phyloP scores from a whole-genome alignment of 2,888 invertebrate species.

The Amphipyra tragopoginis region DNA sequence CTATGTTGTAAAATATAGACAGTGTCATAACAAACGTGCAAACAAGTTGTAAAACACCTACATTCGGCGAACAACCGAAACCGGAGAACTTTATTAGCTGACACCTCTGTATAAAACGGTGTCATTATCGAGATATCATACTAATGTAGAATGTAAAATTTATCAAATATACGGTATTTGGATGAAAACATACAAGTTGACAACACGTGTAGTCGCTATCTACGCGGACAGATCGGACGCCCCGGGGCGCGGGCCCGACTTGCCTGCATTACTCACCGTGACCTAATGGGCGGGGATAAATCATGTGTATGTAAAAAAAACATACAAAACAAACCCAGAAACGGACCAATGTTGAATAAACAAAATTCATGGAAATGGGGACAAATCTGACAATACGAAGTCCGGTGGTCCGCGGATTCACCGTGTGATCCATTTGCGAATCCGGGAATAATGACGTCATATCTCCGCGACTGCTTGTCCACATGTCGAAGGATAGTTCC shows the following conservation, averaged over 20 bases:
- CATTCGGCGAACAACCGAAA: conserved; percentile 52
- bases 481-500: conserved; percentile 28
- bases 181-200: conserved; percentile 89
- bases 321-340: conserved; percentile 78
- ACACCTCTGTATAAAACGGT: conserved; percentile 80
- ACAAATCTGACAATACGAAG: conserved; percentile 84
- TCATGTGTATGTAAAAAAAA: conserved; percentile 83
- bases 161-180: conserved; percentile 86
- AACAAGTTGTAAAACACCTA: conserved; percentile 62
- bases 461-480: conserved; percentile 19
- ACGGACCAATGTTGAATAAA: conserved; percentile 85
- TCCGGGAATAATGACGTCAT: conserved; percentile 66
- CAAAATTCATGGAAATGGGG: conserved; percentile 88
- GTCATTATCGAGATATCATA: conserved; percentile 84
- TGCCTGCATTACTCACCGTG: conserved; percentile 85
- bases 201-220: conserved; percentile 88
- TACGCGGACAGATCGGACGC: conserved; percentile 84
- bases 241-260: conserved; percentile 80
- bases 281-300: conserved; percentile 88
- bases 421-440: conserved; percentile 73
- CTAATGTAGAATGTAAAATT: conserved; percentile 85
- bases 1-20: conserved; percentile 58
- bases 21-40: conserved; percentile 56
- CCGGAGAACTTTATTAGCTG: conserved; percentile 77
- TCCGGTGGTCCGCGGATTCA: conserved; percentile 79